These are phyloP conservation scores for Phycodurus eques DNA, from an alignment of 2,113 vertebrate genomes.

Conservation along the genomic window DNA sequence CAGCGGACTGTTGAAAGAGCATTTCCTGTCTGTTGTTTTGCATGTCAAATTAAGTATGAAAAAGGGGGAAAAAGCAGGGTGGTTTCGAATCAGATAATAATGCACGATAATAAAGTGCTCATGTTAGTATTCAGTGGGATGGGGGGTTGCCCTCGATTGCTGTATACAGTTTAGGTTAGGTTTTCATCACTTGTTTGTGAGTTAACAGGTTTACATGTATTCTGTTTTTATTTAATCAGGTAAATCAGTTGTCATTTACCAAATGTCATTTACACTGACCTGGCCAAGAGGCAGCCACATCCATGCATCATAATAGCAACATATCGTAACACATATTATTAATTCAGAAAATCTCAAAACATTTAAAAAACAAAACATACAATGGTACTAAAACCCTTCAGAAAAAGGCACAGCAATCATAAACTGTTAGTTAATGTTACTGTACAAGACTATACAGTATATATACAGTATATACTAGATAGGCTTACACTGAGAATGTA, in stretches of 20 bases:
- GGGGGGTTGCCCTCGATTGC: conserved; percentile 37
- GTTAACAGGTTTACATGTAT: background rate
- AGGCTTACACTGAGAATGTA: too few relatives aligned
- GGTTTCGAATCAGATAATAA: conserved; percentile 14
- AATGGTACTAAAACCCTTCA: too few relatives aligned
- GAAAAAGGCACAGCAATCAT: too few relatives aligned
- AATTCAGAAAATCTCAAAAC: too few relatives aligned
- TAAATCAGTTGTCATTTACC: background rate
- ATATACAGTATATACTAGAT: too few relatives aligned
- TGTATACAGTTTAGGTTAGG: background rate
- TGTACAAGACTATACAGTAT: too few relatives aligned
- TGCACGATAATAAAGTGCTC: conserved; percentile 11
- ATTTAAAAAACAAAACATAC: too few relatives aligned
- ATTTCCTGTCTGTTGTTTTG: conserved; percentile 59
- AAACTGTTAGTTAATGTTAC: too few relatives aligned
- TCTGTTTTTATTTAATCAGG: background rate
- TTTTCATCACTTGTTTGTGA: background rate
- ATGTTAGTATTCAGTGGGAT: conserved; percentile 28
- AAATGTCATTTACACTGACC: background rate
- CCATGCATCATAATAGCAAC: too few relatives aligned
- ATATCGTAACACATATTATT: too few relatives aligned
- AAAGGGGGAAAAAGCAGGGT: background rate
- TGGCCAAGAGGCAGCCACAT: background rate
- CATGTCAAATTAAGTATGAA: conserved; percentile 28
- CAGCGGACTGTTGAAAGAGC: background rate